Evolutionary conservation across 2,113 vertebrate species (phyloP).

Genomic region (Myrmecobius fasciatus): DNA sequence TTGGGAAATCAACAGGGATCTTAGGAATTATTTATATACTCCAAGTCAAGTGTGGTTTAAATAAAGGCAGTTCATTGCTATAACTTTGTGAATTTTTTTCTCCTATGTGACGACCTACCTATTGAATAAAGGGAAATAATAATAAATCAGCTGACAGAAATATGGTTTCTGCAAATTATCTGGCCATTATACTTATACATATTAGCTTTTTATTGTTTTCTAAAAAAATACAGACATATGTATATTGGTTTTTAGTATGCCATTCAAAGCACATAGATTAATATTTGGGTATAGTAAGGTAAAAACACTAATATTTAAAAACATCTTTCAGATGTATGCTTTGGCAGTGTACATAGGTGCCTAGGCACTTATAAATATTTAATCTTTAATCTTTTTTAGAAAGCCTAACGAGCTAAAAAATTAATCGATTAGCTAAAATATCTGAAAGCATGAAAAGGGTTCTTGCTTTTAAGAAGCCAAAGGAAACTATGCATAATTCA

Average conservation of each 20-base stretch:
- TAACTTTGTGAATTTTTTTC: conserved; percentile 62
- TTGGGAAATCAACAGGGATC: conserved; percentile 73
- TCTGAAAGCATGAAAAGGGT: conserved; percentile 28
- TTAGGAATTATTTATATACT: conserved; percentile 80
- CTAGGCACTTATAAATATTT: conserved; percentile 47
- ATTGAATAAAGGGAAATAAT: conserved; percentile 72
- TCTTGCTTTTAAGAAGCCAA: conserved; percentile 6
- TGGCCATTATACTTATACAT: conserved; percentile 62
- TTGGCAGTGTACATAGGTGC: conserved; percentile 26
- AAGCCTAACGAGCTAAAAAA: conserved; percentile 15
- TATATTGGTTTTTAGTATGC: conserved; percentile 55
- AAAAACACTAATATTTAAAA: conserved; percentile 53
- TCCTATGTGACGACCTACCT: conserved; percentile 73
- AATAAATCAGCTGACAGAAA: conserved; percentile 74
- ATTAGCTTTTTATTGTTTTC: conserved; percentile 49
- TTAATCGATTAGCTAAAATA: conserved; percentile 35
- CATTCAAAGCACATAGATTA: conserved; percentile 66
- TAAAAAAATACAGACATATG: not conserved
- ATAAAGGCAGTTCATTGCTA: conserved; percentile 64
- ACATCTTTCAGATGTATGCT: conserved; percentile 57
- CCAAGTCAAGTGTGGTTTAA: conserved; percentile 74
- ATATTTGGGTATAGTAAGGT: conserved; percentile 19
- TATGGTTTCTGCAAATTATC: conserved; percentile 70
- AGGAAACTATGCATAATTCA: conserved; percentile 24
- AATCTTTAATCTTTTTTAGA: conserved; percentile 20